Conservation (phyloP, 2,797 vertebrate species). For the Sebastes miniatus region DNA sequence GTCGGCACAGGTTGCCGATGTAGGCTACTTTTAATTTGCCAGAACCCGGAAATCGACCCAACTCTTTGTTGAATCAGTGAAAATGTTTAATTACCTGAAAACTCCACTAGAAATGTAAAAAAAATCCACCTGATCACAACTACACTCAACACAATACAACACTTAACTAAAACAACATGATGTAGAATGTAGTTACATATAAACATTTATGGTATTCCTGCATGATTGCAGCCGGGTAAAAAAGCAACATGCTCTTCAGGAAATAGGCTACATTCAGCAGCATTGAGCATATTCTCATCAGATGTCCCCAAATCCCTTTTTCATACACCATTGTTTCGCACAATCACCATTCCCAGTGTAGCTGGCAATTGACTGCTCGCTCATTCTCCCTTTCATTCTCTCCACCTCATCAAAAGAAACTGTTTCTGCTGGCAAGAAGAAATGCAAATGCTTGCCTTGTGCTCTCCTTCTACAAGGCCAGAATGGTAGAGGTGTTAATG, state of each 20-base stretch:
- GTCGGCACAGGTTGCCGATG: neutral
- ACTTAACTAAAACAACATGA: neutral
- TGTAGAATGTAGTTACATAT: neutral
- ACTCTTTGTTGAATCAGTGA: neutral
- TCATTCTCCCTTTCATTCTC: slow-evolving; percentile 48
- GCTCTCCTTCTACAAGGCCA: slow-evolving; percentile 38
- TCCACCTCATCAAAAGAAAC: slow-evolving; percentile 59
- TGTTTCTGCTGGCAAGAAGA: slow-evolving; percentile 47
- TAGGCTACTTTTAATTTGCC: neutral
- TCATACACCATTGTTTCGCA: slow-evolving; percentile 46
- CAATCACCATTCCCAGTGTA: slow-evolving; percentile 45
- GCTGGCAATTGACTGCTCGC: slow-evolving; percentile 45
- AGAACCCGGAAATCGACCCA: neutral
- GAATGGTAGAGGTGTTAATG: slow-evolving; percentile 71
- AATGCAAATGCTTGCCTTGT: slow-evolving; percentile 54
- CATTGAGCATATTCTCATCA: slow-evolving; percentile 33
- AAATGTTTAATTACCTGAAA: neutral
- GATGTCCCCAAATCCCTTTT: slow-evolving; percentile 43
- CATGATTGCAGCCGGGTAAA: neutral
- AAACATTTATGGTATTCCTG: neutral
- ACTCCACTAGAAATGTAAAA: neutral
- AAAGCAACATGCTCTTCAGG: neutral
- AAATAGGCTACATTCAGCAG: slow-evolving; percentile 8
- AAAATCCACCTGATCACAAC: neutral
- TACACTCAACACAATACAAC: neutral